phyloP scores from a whole-genome alignment of 1,140 invertebrate species.

The Laupala kohalensis region DNA sequence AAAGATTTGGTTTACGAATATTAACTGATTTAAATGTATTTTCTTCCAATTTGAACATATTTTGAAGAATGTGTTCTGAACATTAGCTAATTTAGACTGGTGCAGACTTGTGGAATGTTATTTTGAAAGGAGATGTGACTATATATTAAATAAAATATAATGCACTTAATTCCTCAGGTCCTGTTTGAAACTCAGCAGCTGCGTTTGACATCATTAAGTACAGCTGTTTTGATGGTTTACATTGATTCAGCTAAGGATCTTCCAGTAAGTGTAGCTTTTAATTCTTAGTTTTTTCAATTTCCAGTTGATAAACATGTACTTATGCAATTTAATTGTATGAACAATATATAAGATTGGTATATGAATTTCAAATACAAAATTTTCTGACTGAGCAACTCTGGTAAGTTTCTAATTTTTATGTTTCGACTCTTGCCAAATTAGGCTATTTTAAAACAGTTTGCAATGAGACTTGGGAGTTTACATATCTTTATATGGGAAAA shows the following conservation, averaged over 20 bases:
- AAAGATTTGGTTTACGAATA: too few species aligned
- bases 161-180: too few species aligned
- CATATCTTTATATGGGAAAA: too few species aligned
- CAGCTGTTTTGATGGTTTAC: constrained; percentile 66
- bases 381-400: not conserved
- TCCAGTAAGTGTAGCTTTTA: constrained; percentile 49
- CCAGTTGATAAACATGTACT: not conserved
- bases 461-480: too few species aligned
- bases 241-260: constrained; percentile 82
- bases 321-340: not conserved
- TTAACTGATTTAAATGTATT: not conserved
- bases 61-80: not conserved
- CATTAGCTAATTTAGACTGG: not conserved
- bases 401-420: too few species aligned
- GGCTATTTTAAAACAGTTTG: too few species aligned
- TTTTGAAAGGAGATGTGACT: too few species aligned
- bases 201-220: constrained; percentile 58
- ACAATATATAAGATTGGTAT: not conserved
- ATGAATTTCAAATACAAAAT: not conserved
- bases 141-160: too few species aligned
- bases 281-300: not conserved
- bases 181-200: constrained; percentile 60
- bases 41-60: not conserved
- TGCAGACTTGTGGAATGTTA: too few species aligned
- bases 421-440: too few species aligned